A percentile compares a stretch with the other conserved stretches of the same genome.
These are phyloP conservation scores for Peucedramus taeniatus DNA, from an alignment of 2,113 vertebrate genomes.

Conservation along the genomic window DNA sequence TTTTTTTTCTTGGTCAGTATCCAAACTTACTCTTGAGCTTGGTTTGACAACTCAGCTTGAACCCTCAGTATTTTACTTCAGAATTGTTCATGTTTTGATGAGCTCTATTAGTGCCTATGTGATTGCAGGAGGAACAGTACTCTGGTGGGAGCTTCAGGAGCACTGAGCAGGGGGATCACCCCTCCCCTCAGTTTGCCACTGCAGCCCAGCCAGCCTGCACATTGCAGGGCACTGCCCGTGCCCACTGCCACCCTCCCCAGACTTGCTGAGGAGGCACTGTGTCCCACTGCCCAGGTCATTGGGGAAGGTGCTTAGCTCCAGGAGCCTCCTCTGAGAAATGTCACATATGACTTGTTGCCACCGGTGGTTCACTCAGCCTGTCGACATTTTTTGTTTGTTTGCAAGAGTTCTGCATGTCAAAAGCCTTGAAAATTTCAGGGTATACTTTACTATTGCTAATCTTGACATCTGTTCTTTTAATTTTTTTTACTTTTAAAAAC, in stretches of 20 bases:
- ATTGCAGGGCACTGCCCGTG: accelerated
- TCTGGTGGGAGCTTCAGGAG: neutral
- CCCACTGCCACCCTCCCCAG: neutral
- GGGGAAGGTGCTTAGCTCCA: neutral
- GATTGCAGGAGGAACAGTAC: neutral
- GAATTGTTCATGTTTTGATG: neutral
- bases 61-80: neutral
- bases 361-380: neutral
- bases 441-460: neutral
- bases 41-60: neutral
- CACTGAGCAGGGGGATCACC: accelerated
- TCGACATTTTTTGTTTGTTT: neutral
- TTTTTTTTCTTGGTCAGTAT: neutral
- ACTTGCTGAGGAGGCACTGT: no score
- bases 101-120: neutral
- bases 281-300: no score
- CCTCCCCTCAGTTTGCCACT: neutral
- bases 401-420: neutral
- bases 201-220: neutral
- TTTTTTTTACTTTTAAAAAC: neutral
- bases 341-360: neutral
- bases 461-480: neutral
- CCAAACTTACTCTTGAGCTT: neutral
- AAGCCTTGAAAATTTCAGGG: neutral
- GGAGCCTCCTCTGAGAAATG: neutral